Evolutionary conservation across 2,888 invertebrate genomes (phyloP), one percentile per base, ranked within the genome.

Genomic region (Volucella bombylans): DNA sequence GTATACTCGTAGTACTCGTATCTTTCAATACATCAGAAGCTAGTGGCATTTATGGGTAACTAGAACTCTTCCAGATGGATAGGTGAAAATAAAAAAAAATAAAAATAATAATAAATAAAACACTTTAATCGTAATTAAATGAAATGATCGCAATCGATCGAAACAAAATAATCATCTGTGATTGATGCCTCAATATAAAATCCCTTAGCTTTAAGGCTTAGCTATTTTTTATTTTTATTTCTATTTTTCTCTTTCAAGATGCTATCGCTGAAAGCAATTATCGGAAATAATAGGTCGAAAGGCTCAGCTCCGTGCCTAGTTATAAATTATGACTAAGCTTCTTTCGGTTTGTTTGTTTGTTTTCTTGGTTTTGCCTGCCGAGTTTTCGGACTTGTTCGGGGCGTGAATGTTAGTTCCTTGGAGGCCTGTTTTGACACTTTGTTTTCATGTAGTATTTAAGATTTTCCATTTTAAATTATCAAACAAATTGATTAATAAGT

Each of bases 181-280:
- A 80, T 73, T 73, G 73, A 73, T 80, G 80, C 73, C 78, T 79
- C 71, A 73, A 79, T 79, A 72, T 79, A 67, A 31, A 79, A 79
- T 72, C 72, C 72, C 50, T 71, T 61, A 50, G 41, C 65, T 68
- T n/a, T 9, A 50, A 15, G 45, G 61, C 12, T 61, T 15, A 15
- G 61, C n/a, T 43, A 41, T 59, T 41, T n/a, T 18, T 18, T 18
- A 18, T 18, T 1, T 61, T 52, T 52, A 14, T 69, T 62, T 55
- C 8, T 50, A 11, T 10, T 45, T 45, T 43, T 31, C 39, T 39
- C 67, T 52, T 39, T 52, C 15, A 49, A 61, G 73, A 65, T 72
- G 69, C 18, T 78, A 78, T 78, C 77, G 47, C 50, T 39, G 59
- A 71, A 59, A 71, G 78, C 47, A 79, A 65, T 72, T 72, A 79